Base-by-base conservation (phyloP, 2,797 vertebrate species). In the Rachycentron canadum region DNA sequence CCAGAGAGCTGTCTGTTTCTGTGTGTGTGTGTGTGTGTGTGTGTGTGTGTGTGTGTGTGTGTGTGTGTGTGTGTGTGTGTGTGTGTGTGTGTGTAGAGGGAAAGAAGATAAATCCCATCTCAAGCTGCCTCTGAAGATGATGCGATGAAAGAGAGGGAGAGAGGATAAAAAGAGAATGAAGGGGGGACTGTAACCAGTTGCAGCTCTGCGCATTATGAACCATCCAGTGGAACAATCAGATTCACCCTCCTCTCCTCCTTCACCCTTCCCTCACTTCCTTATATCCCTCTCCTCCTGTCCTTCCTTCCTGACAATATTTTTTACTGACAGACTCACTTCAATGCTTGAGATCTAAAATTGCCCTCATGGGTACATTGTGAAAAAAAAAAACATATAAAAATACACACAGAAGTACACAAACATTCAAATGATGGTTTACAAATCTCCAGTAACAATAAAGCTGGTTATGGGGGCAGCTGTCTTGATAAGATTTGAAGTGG, bases 41-140 rank as follows among this genome's bases (percentile, higher is more conserved):
- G n/a, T 26, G 61, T 36, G 28, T 68, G 52, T 66, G 49, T 60
- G 56, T 30, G 64, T 49, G 59, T n/a, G 36, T 30, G 56, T 28
- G 58, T 19, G 47, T 53, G 56, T 56, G 55, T 52, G 19, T 57
- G 38, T 56, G 64, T 41, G 63, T 47, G 53, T 62, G 41, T 50
- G 45, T 55, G 52, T 65, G 34, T 40, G 59, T 57, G 53, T 41
- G 70, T 64, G 53, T 14, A 74, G 52, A 61, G 41, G 69, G 65
- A 86, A 76, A 81, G 74, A 87, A 83, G 90, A 92, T 91, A 92
- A 93, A 93, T 93, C 91, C 92, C 89, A 88, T 93, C 89, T 91
- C 85, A 87, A 92, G 86, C 88, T 88, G 81, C 83, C 88, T 92
- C 90, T 88, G 88, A 91, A 92, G 90, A 93, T 91, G 91, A 93